Evolutionary conservation across 2,888 invertebrate species (phyloP), one percentile per base, ranked within the genome.

Genomic region (Bugula neritina): DNA sequence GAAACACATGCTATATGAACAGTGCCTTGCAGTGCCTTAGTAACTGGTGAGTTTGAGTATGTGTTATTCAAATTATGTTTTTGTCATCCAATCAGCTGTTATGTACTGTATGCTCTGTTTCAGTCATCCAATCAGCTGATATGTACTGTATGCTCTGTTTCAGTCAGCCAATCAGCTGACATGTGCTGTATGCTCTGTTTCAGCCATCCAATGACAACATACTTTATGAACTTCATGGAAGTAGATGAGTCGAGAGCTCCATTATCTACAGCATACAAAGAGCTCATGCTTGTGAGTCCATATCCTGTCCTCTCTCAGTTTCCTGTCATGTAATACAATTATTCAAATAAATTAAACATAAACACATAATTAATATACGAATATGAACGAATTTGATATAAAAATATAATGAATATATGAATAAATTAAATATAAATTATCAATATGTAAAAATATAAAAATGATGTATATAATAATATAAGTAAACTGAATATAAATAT

Each of bases 1-100:
- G 97, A 74, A 97, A 97, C 85, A 98, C 98, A 0, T 99, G 98
- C 84, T 99, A 98, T 84, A 94, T 99, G 94, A 98, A 98, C 85
- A 91, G 97, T 0, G 97, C 98, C 0, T 85, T 99, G 10, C 97
- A 98, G 83, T 94, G 96, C 0, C 87, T 98, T 25, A 94, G 94
- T 77, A 95, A 97, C 85, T 86, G 86, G 84, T 83, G 72, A 77
- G 77, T 72, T 43, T 5, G 43, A 10, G 5, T 10, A 43, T 43
- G 10, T 43, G 43, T 43, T 43, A 43, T 43, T 43, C 17, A 17
- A 10, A 43, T 43, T 43, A 43, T 10, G 17, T 43, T 17, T 43
- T 17, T 43, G 17, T 43, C 43, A 43, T 43, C 43, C 43, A 43
- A 43, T n/a, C n/a, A n/a, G n/a, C n/a, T 43, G 43, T 43, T 43